These are phyloP conservation scores for Xanthia icteritia DNA, from an alignment of 2,888 invertebrate species.

Conservation along the genomic window DNA sequence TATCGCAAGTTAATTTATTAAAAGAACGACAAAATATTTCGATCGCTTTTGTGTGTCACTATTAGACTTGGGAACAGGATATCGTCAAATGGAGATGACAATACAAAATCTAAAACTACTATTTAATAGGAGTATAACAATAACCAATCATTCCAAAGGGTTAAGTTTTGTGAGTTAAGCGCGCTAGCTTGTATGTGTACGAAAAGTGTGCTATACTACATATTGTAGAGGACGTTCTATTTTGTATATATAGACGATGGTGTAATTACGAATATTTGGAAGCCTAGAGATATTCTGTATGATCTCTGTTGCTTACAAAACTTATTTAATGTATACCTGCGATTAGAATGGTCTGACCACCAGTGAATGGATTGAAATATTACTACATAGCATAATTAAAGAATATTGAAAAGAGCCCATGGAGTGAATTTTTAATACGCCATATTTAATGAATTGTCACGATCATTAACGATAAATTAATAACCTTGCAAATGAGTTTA, in stretches of 20 bases:
- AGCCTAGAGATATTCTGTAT: slow-evolving; percentile 56
- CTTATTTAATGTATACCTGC: slow-evolving; percentile 56
- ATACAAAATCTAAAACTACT: slow-evolving; percentile 50
- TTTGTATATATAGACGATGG: slow-evolving; percentile 74
- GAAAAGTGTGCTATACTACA: slow-evolving; percentile 66
- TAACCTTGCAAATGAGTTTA: slow-evolving; percentile 16
- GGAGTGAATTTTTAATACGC: slow-evolving; percentile 4
- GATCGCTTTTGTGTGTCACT: slow-evolving; percentile 38
- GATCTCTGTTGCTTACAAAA: slow-evolving; percentile 66
- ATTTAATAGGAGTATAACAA: slow-evolving; percentile 49
- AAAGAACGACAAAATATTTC: slow-evolving; percentile 36
- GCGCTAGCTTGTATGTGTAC: slow-evolving; percentile 50
- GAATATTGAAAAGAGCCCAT: neutral
- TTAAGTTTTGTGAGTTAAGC: slow-evolving; percentile 53
- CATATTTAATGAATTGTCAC: slow-evolving; percentile 21
- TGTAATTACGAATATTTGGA: slow-evolving; percentile 52
- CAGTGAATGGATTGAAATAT: slow-evolving; percentile 16
- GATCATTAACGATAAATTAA: slow-evolving; percentile 1
- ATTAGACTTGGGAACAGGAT: slow-evolving; percentile 57
- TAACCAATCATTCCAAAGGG: slow-evolving; percentile 64
- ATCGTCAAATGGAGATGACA: slow-evolving; percentile 54
- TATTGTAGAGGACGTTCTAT: slow-evolving; percentile 64
- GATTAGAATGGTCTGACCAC: slow-evolving; percentile 55
- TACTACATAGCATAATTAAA: neutral
- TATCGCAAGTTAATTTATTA: slow-evolving; percentile 37